Evolutionary conservation across 2,888 invertebrate genomes (phyloP), one percentile per base, ranked within the genome.

Genomic region (Nyleta sp.): DNA sequence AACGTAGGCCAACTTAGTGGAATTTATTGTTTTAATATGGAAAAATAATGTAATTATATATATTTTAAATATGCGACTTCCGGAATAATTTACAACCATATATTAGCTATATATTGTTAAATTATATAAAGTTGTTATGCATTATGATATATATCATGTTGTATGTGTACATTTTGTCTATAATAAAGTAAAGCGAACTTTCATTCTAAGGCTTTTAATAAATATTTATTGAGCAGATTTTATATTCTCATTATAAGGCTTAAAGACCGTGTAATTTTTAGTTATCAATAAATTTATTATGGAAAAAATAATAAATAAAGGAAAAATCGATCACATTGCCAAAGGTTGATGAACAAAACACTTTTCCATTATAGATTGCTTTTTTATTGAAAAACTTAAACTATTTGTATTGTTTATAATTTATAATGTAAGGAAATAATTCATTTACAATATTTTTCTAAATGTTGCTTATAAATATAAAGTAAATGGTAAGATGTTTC

Each of bases 11-110:
- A n/a, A n/a, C n/a, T n/a, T n/a, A n/a, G n/a, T n/a, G n/a, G n/a
- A n/a, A n/a, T n/a, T n/a, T n/a, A n/a, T n/a, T n/a, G n/a, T n/a
- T n/a, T n/a, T n/a, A n/a, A 50, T 53, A 57, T 65, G 13, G 13
- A 65, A 15, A 52, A 22, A 53, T 57, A 17, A 52, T 35, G 28
- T 46, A 46, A 60, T 35, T 38, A 71, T 71, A 71, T n/a, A n/a
- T 72, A 77, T 77, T 77, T 72, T 77, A 33, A 77, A 68, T 73
- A 73, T 52, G 53, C 33, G 44, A 60, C 40, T 72, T 67, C 59
- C 60, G 28, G 13, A 31, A 65, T 65, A 15, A 57, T 24, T 65
- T 40, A 73, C 65, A 59, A 67, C 42, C 40, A 72, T 17, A 52
- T 48, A 35, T 24, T 59, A 67, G 52, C 65, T 57, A 20, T 65